These are phyloP conservation scores for Apodemia mormo DNA, from an alignment of 2,888 invertebrate species.

Conservation along the genomic window DNA sequence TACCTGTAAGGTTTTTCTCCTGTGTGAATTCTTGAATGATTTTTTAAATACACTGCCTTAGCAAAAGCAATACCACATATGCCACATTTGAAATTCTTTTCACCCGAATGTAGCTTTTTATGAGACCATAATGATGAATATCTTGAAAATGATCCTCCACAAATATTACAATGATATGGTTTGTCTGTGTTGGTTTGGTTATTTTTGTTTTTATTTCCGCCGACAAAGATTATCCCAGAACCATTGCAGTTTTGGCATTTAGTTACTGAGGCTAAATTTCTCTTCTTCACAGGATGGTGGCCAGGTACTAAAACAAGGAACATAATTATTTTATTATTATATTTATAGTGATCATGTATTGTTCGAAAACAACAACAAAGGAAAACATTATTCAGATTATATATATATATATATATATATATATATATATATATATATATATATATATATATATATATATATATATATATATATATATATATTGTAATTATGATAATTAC, in stretches of 20 bases:
- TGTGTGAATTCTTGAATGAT: conserved; percentile 93
- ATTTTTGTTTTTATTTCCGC: conserved; percentile 79
- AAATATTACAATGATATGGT: conserved; percentile 94
- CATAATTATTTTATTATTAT: no score
- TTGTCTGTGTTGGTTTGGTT: conserved; percentile 86
- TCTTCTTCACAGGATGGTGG: conserved; percentile 91
- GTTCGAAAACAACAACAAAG: no score
- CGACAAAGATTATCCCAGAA: conserved; percentile 91
- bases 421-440: no score
- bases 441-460: no score
- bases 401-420: no score
- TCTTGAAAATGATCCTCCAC: conserved; percentile 90
- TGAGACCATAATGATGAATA: conserved; percentile 95
- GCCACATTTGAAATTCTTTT: conserved; percentile 93
- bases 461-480: no score
- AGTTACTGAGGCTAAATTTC: conserved; percentile 90
- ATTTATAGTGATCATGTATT: no score
- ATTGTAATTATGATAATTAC: no score
- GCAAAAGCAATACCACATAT: conserved; percentile 94
- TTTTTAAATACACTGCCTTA: conserved; percentile 94
- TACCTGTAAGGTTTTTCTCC: conserved; percentile 83
- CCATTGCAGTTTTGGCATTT: conserved; percentile 95
- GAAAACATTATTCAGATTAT: no score
- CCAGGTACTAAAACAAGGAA: conserved; percentile 64
- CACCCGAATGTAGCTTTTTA: conserved; percentile 91